Conservation (phyloP, 1,140 invertebrate species). For the Drosophila burlai region DNA sequence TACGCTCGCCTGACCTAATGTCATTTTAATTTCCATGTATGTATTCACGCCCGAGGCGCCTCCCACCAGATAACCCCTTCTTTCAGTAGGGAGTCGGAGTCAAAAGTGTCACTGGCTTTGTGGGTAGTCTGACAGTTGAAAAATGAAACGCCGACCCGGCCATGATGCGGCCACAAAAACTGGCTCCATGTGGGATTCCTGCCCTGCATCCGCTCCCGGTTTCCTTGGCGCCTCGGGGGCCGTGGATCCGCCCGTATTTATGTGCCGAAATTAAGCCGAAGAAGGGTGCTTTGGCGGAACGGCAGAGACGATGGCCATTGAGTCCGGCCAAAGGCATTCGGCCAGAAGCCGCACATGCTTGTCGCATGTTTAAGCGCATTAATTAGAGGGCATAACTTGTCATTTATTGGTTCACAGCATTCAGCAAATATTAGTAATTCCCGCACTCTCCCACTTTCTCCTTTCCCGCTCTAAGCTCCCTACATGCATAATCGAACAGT, state of each 20-base stretch:
- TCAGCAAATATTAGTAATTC: conserved; percentile 53
- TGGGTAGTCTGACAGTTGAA: conserved; percentile 52
- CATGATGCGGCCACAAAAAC: conserved; percentile 63
- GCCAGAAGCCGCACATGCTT: conserved; percentile 51
- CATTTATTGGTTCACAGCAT: conserved; percentile 71
- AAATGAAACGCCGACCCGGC: conserved; percentile 48
- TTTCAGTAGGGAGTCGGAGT: conserved; percentile 6
- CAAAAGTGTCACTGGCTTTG: conserved; percentile 53
- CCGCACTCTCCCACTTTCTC: background rate
- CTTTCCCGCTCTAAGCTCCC: background rate
- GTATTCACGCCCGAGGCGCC: conserved; percentile 53
- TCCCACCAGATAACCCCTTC: conserved; percentile 49
- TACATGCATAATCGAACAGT: conserved; percentile 71
- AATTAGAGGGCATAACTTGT: conserved; percentile 77
- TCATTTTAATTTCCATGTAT: conserved; percentile 70
- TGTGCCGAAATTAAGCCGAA: conserved; percentile 53
- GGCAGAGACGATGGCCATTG: conserved; percentile 2
- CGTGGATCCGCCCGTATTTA: conserved; percentile 38
- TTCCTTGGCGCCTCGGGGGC: conserved; percentile 16
- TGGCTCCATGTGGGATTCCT: conserved; percentile 29
- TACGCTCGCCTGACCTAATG: conserved; percentile 70
- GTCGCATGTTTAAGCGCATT: conserved; percentile 71
- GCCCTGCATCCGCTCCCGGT: conserved; percentile 2
- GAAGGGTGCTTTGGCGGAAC: background rate
- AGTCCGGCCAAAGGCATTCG: conserved; percentile 17